These are phyloP conservation scores for Drosophila biarmipes DNA, from an alignment of 1,140 invertebrate species.

Conservation along the genomic window DNA sequence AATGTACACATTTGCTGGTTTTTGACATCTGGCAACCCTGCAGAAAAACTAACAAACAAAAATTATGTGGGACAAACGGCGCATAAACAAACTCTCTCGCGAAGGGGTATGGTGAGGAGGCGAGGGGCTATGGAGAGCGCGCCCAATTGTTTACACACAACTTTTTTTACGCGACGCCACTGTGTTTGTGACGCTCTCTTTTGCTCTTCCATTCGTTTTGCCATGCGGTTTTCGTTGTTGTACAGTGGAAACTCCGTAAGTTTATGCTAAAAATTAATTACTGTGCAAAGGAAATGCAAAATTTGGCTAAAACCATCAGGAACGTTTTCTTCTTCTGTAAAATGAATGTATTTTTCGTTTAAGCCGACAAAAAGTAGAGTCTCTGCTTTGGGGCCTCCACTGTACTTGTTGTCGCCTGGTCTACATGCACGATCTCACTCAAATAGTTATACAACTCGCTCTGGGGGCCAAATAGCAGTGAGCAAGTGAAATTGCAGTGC, in stretches of 20 bases:
- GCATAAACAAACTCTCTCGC: conserved; percentile 45
- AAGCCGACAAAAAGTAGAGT: background rate
- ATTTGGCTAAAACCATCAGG: no score
- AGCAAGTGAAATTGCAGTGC: conserved; percentile 71
- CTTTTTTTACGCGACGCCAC: conserved; percentile 55
- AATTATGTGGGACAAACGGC: conserved; percentile 74
- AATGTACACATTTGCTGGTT: background rate
- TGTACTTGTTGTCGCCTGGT: conserved; percentile 21
- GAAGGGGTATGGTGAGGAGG: conserved; percentile 20
- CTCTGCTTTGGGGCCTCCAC: background rate
- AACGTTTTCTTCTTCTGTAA: no score
- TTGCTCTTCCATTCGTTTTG: conserved; percentile 24
- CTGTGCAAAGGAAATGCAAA: no score
- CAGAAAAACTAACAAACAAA: conserved; percentile 79
- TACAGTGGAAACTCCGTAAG: conserved; percentile 3
- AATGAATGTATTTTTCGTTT: no score
- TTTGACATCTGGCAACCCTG: conserved; percentile 5
- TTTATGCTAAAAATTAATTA: background rate
- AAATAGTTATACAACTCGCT: conserved; percentile 62
- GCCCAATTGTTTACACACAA: conserved; percentile 60
- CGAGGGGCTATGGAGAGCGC: conserved; percentile 14
- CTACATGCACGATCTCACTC: conserved; percentile 19
- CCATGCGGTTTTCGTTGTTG: conserved; percentile 39
- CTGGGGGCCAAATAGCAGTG: conserved; percentile 37
- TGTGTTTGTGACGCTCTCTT: conserved; percentile 42